Base-by-base conservation (phyloP, 2,888 invertebrate genomes). In the Acleris cristana region DNA sequence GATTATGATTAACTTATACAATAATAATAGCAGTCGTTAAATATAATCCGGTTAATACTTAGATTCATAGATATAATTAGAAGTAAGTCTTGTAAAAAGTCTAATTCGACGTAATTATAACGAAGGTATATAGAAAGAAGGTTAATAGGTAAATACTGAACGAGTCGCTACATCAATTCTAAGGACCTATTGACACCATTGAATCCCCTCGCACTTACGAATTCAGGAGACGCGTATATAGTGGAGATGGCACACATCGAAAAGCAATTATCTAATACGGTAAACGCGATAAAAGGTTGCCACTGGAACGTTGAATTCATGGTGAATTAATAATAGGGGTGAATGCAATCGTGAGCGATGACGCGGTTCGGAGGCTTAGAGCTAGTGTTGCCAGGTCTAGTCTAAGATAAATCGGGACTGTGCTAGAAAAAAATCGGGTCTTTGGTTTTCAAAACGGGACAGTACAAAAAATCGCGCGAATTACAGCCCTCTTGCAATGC, bases 311-410 rank as follows among this genome's bases (percentile, higher is more conserved):
- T 69, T 69, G 71, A 70, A 76, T 73, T 77, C 73, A 73, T 70
- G 74, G 64, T 71, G 71, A 74, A 76, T 77, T 76, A 79, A 79
- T 77, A 79, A 77, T 69, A 64, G 56, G 69, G 70, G 74, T 53
- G 19, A 51, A 26, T 58, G 63, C 72, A 79, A 78, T 78, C 72
- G 72, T 68, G 73, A 75, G 72, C 72, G 76, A 79, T 79, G 81
- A 80, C 76, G 74, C 71, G 72, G 72, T 75, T 73, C 74, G 76
- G 79, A 78, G 71, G 34, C 3, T 34, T 3, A 8, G 30, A 26
- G 26, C 26, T 23, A 23, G 23, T 23, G 23, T 23, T 23, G 23
- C 23, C 23, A 23, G 23, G 23, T 23, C 23, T 23, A 23, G 23
- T 23, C 3, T 4, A 4, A 23, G 23, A 23, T 23, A 23, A 23